phyloP scores from a whole-genome alignment of 2,113 vertebrate genomes.

The Dendrocopos noguchii region DNA sequence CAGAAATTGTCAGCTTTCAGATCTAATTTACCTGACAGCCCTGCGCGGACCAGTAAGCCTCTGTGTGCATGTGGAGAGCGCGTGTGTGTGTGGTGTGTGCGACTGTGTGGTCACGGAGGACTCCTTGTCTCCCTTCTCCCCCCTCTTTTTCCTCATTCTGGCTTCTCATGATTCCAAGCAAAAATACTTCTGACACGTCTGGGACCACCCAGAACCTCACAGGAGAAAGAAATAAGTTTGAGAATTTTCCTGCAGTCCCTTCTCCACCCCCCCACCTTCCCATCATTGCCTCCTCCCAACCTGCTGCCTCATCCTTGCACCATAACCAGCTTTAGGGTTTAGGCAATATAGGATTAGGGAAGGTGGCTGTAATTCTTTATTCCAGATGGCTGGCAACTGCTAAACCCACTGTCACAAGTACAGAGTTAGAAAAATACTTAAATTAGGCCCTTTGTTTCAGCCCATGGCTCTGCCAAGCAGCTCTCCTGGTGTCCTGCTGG shows the following conservation, averaged over 20 bases:
- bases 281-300: slow-evolving; percentile 41
- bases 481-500: neutral
- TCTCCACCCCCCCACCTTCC: neutral
- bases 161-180: slow-evolving; percentile 6
- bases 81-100: slow-evolving; percentile 71
- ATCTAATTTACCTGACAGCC: slow-evolving; percentile 99
- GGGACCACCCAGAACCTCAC: slow-evolving; percentile 77
- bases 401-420: slow-evolving; percentile 75
- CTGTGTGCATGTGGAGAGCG: slow-evolving; percentile 20
- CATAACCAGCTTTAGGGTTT: slow-evolving; percentile 85
- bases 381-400: slow-evolving; percentile 83
- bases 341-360: slow-evolving; percentile 82
- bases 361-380: slow-evolving; percentile 82
- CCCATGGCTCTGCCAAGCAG: neutral
- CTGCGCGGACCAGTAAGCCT: slow-evolving; percentile 72
- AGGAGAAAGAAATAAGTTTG: slow-evolving; percentile 41
- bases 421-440: slow-evolving; percentile 75
- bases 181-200: slow-evolving; percentile 83
- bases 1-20: slow-evolving; percentile 99
- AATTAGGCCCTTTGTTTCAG: slow-evolving; percentile 74
- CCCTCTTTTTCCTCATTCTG: slow-evolving; percentile 28
- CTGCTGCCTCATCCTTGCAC: slow-evolving; percentile 73
- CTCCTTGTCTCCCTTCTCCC: slow-evolving; percentile 66
- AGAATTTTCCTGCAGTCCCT: neutral
- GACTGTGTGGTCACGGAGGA: slow-evolving; percentile 52